Conservation (phyloP, 1,140 invertebrate genomes). For the Armadillidium nasatum region DNA sequence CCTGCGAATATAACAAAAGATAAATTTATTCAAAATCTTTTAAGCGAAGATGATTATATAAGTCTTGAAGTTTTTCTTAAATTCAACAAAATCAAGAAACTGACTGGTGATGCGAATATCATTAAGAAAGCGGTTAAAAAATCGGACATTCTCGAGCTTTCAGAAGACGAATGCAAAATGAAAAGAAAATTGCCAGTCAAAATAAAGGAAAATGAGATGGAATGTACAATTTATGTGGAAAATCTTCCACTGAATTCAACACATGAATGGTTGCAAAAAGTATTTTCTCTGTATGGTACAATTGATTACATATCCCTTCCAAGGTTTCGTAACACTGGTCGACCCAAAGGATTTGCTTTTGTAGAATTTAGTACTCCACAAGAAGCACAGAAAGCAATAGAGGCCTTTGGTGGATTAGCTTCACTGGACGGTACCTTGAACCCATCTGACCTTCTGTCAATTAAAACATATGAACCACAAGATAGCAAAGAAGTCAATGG, state of each 20-base stretch:
- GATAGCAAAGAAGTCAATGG: not conserved
- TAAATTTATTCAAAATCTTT: not conserved
- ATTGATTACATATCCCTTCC: not conserved
- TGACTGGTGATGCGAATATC: not conserved
- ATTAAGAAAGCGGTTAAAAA: not conserved
- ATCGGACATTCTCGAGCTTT: not conserved
- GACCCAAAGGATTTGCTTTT: conserved; percentile 4
- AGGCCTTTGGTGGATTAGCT: conserved; percentile 6
- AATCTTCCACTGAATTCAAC: not conserved
- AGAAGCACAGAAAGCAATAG: not conserved
- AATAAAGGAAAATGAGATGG: not conserved
- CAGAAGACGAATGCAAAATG: not conserved
- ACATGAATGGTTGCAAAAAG: not conserved
- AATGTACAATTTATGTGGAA: not conserved
- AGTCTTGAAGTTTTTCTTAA: not conserved
- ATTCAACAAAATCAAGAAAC: not conserved
- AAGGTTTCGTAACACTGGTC: not conserved
- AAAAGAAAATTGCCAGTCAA: not conserved
- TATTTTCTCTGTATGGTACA: not conserved
- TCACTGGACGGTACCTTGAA: not conserved
- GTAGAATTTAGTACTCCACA: not conserved
- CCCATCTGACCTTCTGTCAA: not conserved
- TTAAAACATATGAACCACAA: not conserved
- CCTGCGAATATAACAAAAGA: not conserved
- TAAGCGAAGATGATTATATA: not conserved